Base-by-base conservation (phyloP, 2,797 vertebrate species). In the Eidolon dupreanum region DNA sequence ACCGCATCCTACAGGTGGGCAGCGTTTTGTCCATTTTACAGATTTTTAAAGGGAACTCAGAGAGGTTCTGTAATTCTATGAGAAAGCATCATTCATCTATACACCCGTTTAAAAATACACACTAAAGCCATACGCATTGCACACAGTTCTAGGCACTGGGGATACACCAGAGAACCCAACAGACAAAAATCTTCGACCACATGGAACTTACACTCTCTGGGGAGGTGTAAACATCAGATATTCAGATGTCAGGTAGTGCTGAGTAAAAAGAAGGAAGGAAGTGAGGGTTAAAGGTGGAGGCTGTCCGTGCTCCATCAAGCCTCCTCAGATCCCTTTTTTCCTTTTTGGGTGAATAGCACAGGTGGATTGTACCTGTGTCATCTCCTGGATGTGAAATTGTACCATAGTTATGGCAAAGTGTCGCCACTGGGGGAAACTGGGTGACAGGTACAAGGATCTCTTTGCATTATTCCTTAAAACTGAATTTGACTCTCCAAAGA, bases 121-220 rank as follows among this genome's bases (percentile, higher is more conserved):
- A 0, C 6, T 3, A n/a, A 43, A 28, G 41, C 11, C 11, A 0
- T 10, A 0, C 0, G 15, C 5, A 4, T 8, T 2, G 2, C 3
- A 4, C 17, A 4, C 6, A 0, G 9, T 36, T 73, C 63, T 12
- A 15, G 65, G 65, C 6, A 5, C 49, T 8, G 26, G 20, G 77
- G 36, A 17, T 5, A 6, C 5, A 2, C 1, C 0, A 8, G 49
- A 3, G 10, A 43, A 43, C 5, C 10, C 33, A 7, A 0, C 0
- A 16, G 59, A 22, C 57, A 19, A 49, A 46, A 8, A 22, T 6
- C 3, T 0, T 6, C 1, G 20, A 2, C 55, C n/a, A 46, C 55
- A 5, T 0, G 8, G 63, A 15, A 59, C 51, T 59, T 11, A 17
- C 24, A 2, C 31, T 49, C 53, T 22, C 82, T 3, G 6, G 53